Evolutionary conservation across 2,113 vertebrate genomes (phyloP), one percentile per base, ranked within the genome.

Genomic region (Gallinago jamesoni): DNA sequence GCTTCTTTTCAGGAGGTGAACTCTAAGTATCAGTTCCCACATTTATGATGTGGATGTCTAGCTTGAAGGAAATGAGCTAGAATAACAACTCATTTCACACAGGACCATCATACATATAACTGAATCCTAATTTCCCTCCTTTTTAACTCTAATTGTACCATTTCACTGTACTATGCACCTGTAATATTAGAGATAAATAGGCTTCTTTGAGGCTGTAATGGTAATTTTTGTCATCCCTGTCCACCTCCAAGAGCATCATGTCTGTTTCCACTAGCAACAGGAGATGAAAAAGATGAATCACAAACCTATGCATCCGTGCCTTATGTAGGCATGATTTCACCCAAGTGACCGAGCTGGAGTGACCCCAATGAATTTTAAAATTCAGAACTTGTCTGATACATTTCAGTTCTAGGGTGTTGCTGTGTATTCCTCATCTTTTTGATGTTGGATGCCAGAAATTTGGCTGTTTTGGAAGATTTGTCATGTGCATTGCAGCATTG

Each of bases 251-350:
- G 78, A 93, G n/a, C n/a, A 93, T 85, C 72, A 24, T 37, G 17
- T 50, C 67, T 89, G 89, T 96, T 94, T 93, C 84, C 63, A 82
- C 67, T 88, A 88, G 84, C 70, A 93, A 90, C 91, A 94, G 66
- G 55, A 84, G 31, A 90, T 41, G 48, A 53, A 94, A 84, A 84
- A 79, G 66, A 73, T 27, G 31, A 85, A 73, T 77, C 4, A 16
- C 13, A 85, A 96, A 91, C 55, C 63, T 83, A 75, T n/a, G 27
- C 48, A 78, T 13, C 53, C n/a, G 19, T 76, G 22, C 31, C 43
- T 82, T 79, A 28, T 21, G 37, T 52, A 53, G 63, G 10, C 53
- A 66, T 41, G 53, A 37, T 87, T 31, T 70, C 70, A 11, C 22
- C 37, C 23, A n/a, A 72, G 10, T 55, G 67, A 66, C 45, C 35